Evolutionary conservation across 2,888 invertebrate species (phyloP).

Genomic region (Candidula unifasciata): DNA sequence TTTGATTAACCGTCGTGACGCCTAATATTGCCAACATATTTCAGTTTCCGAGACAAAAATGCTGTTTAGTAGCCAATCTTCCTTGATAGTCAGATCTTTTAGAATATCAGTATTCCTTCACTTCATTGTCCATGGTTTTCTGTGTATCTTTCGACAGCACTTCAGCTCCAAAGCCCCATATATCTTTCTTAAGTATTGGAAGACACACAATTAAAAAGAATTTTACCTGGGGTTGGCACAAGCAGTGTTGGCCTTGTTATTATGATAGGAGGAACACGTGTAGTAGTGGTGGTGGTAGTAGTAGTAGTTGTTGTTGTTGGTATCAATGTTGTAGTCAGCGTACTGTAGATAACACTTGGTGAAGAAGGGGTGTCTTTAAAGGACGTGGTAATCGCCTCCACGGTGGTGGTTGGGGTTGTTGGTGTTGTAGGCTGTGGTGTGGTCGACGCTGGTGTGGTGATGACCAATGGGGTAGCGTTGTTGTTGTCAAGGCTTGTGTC

Average conservation of each 20-base stretch:
- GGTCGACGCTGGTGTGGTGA: conserved; percentile 14
- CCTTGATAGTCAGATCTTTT: no score
- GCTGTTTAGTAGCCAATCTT: no score
- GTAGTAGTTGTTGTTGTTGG: conserved; percentile 26
- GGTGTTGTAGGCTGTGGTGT: conserved; percentile 23
- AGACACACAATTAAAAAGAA: no score
- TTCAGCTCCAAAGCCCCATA: no score
- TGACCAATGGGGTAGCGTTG: conserved; percentile 24
- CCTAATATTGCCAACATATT: no score
- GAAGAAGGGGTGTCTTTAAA: conserved; percentile 24
- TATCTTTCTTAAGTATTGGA: no score
- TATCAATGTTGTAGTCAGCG: no score
- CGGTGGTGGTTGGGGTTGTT: not conserved
- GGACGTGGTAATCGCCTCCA: conserved; percentile 7
- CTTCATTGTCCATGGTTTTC: no score
- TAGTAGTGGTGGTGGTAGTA: conserved; percentile 2
- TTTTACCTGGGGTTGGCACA: not conserved
- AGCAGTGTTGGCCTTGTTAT: not conserved
- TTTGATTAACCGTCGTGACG: no score
- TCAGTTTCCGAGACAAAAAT: no score
- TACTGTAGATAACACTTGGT: not conserved
- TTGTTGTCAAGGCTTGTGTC: conserved; percentile 20
- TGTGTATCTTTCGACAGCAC: no score
- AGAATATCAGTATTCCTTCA: no score
- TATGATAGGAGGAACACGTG: not conserved